phyloP scores from a whole-genome alignment of 2,113 vertebrate genomes.

The Elachura formosa region DNA sequence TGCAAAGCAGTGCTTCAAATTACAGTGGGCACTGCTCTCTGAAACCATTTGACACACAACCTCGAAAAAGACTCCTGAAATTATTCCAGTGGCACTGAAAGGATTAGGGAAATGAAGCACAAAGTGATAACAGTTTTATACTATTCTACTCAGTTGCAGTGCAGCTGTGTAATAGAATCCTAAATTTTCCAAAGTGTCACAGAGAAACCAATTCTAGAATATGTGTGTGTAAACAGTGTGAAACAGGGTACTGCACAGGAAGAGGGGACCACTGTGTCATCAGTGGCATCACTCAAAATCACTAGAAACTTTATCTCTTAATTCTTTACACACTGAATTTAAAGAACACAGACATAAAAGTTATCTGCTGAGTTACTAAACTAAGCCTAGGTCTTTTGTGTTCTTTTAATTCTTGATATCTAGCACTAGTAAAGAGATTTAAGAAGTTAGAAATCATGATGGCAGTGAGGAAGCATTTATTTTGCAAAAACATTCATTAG shows the following conservation, averaged over 20 bases:
- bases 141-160: not conserved
- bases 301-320: not conserved
- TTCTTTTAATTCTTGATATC: not conserved
- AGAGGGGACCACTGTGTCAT: not conserved
- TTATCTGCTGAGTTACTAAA: not conserved
- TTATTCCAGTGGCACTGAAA: not conserved
- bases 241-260: not conserved
- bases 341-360: not conserved
- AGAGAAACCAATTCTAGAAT: not conserved
- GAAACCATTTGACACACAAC: not conserved
- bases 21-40: not conserved
- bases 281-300: not conserved
- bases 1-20: not conserved
- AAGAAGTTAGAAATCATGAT: not conserved
- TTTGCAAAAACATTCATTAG: not conserved
- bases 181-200: not conserved
- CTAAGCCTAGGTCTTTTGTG: accelerated
- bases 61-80: not conserved
- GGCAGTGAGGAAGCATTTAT: not conserved
- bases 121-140: not conserved
- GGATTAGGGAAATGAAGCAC: not conserved
- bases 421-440: not conserved
- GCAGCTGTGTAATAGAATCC: not conserved
- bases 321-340: not conserved
- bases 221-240: too few relatives aligned